Base-by-base conservation (phyloP, 2,888 invertebrate genomes). In the Sesamia inferens region DNA sequence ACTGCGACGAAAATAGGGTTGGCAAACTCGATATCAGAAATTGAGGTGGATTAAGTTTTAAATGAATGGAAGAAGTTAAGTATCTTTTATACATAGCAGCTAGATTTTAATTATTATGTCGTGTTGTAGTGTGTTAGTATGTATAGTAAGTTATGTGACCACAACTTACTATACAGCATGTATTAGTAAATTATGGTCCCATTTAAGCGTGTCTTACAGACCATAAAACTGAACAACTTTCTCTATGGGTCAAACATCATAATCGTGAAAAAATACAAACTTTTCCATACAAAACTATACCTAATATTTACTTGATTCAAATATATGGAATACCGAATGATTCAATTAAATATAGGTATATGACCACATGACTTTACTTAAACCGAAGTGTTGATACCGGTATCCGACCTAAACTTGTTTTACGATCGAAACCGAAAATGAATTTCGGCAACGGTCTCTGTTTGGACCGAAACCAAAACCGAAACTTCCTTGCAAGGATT, bases 1-100 rank as follows among this genome's bases (percentile, higher is more conserved):
- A 55, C 57, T 57, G 39, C 31, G 19, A n/a, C 10, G 31, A 61
- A 4, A 59, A 44, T 76, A 81, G 76, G 81, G 81, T 6, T 84
- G 84, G 10, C 51, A 51, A 11, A 58, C 47, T 22, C 8, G 6
- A 66, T 16, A 39, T 24, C 22, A 8, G 14, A 22, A 10, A 16
- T 14, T n/a, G 5, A 5, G 16, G n/a, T n/a, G 10, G 13, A 31
- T 58, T 58, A 31, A 16, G 16, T 19, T 31, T 58, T 31, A 31
- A 31, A 58, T 16, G 31, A 31, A 31, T 31, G 31, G 31, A 31
- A 31, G 31, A 31, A 31, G 31, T 31, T 2, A 31, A 31, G 31
- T 31, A 31, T n/a, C 31, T 31, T 31, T 31, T 31, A 31, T 19
- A 31, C 31, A 16, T 16, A 19, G 19, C 19, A 59, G 59, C 6